Evolutionary conservation across 1,140 invertebrate genomes (phyloP).

Genomic region (Nebria ingens): DNA sequence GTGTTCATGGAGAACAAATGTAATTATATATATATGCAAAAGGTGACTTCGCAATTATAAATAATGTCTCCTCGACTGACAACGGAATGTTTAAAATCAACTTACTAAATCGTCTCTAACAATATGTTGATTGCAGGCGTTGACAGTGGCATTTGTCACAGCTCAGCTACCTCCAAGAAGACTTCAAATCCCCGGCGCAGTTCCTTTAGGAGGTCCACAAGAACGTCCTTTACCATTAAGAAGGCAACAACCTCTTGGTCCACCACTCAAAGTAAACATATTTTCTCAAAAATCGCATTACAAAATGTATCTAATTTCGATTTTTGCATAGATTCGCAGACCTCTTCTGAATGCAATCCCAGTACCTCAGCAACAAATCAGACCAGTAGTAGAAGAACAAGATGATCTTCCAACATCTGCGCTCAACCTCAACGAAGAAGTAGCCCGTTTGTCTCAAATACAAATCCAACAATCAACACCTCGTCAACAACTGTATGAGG

Average conservation of each 20-base stretch:
- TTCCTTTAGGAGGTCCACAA: conserved; percentile 37
- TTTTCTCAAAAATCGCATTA: not conserved
- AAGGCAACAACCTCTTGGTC: conserved; percentile 24
- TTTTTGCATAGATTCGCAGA: not conserved
- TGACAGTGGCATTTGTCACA: not conserved
- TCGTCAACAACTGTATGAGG: conserved; percentile 15
- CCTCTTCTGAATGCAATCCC: not conserved
- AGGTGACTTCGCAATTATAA: too few species aligned
- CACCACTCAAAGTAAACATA: not conserved
- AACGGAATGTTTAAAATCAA: too few species aligned
- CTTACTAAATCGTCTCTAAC: too few species aligned
- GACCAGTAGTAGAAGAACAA: conserved; percentile 27
- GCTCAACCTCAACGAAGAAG: conserved; percentile 25
- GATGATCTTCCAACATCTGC: conserved; percentile 16
- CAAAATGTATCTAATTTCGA: conserved; percentile 4
- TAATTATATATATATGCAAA: too few species aligned
- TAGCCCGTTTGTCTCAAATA: conserved; percentile 22
- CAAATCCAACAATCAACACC: conserved; percentile 19
- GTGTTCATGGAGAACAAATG: not conserved
- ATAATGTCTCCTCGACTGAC: too few species aligned
- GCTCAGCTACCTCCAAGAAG: conserved; percentile 31
- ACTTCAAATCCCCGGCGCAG: conserved; percentile 48
- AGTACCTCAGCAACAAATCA: conserved; percentile 5
- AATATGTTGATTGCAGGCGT: not conserved
- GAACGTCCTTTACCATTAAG: conserved; percentile 33